Conservation (phyloP, 23 tunicate species). For the Styela clava region DNA sequence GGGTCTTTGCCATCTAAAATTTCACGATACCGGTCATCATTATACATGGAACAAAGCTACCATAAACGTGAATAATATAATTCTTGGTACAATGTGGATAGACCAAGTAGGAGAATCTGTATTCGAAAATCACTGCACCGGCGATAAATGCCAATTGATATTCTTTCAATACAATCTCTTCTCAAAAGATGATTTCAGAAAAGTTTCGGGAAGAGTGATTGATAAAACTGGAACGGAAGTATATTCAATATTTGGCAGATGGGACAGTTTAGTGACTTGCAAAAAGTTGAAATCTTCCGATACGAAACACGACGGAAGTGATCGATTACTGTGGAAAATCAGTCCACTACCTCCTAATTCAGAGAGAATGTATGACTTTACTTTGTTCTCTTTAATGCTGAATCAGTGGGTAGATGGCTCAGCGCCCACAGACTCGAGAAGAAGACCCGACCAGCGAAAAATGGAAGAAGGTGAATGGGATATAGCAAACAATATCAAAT, state of each 20-base stretch:
- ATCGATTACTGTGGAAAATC: constrained; percentile 38
- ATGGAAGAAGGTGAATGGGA: constrained; percentile 97
- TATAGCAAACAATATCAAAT: constrained; percentile 77
- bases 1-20: constrained; percentile 70
- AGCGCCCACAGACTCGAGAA: constrained; percentile 93
- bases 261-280: constrained; percentile 79
- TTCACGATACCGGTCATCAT: constrained; percentile 84
- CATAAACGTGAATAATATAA: constrained; percentile 86
- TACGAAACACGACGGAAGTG: constrained; percentile 40
- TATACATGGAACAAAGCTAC: constrained; percentile 93
- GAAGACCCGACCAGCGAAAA: constrained; percentile 80
- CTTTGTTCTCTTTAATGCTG: constrained; percentile 60
- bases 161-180: constrained; percentile 82
- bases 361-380: constrained; percentile 82
- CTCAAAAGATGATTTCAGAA: constrained; percentile 65
- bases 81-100: constrained; percentile 94
- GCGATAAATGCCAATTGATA: constrained; percentile 77
- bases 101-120: constrained; percentile 91
- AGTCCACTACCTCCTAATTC: constrained; percentile 50
- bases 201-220: constrained; percentile 70
- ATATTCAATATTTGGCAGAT: constrained; percentile 65
- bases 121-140: constrained; percentile 77
- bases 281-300: constrained; percentile 30
- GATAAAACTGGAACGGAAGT: constrained; percentile 53
- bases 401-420: constrained; percentile 63